Evolutionary conservation across 2,113 vertebrate genomes (phyloP).

Genomic region (Anhinga rufa): DNA sequence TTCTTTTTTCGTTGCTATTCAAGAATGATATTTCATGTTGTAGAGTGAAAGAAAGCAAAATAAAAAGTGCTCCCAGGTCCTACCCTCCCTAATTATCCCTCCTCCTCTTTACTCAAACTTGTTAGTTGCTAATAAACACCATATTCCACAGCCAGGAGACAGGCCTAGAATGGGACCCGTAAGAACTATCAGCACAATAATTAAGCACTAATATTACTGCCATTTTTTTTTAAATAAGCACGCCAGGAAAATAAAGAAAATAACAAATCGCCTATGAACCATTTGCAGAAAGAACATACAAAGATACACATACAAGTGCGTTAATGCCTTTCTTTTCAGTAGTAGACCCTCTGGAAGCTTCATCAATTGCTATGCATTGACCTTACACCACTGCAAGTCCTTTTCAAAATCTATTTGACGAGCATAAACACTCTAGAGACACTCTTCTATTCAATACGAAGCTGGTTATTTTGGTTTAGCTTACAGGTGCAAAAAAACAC

Average conservation of each 20-base stretch:
- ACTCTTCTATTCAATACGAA: not conserved
- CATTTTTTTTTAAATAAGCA: not conserved
- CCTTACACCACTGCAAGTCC: not conserved
- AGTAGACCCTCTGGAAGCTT: not conserved
- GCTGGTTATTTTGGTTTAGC: not conserved
- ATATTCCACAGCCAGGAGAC: not conserved
- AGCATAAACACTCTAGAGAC: not conserved
- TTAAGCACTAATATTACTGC: not conserved
- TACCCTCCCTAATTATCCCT: not conserved
- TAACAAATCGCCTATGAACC: not conserved
- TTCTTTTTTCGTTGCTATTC: not conserved
- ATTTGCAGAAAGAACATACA: not conserved
- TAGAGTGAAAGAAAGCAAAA: not conserved
- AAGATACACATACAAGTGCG: not conserved
- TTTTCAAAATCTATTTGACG: not conserved
- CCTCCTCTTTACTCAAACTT: not conserved
- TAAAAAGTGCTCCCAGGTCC: not conserved
- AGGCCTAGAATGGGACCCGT: not conserved
- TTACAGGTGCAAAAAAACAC: not conserved
- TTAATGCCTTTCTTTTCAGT: not conserved
- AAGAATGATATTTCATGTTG: not conserved
- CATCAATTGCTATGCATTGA: not conserved
- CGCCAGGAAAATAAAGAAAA: not conserved
- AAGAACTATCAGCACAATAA: not conserved
- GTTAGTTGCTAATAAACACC: not conserved